Base-by-base conservation (phyloP, 2,797 vertebrate genomes). In the Xiphorhynchus erythropygius region DNA sequence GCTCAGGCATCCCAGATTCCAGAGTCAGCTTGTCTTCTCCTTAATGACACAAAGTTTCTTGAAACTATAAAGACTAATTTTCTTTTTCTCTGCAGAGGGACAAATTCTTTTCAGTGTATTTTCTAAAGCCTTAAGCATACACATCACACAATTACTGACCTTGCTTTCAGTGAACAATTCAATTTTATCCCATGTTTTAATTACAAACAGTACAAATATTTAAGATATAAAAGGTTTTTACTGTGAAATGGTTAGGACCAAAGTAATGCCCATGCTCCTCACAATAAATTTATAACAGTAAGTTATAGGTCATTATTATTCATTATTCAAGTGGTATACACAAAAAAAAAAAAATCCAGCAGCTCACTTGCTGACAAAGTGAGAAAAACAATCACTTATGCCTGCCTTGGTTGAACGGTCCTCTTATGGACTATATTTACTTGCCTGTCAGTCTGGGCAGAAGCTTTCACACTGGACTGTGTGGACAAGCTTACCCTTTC, bases 131-230 rank as follows among this genome's bases (percentile, higher is more conserved):
- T 65, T 88, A 74, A 96, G 70, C 42, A 73, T 47, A 69, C 32
- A 59, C 37, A 50, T 67, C 27, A 5, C 46, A 83, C 28, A 93
- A 82, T 79, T 90, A 73, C 59, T 73, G 80, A 91, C 55, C 74
- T 68, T 47, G 69, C 24, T 93, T 93, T 86, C 56, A 90, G 47
- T 21, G 22, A 90, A 55, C 53, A 35, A 79, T 88, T 84, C 80
- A 12, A 46, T 76, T 91, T 69, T 73, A 90, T 69, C 55, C 80
- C 71, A 15, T 69, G 62, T 69, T 91, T 96, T 93, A 96, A 91
- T 82, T 90, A 44, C 35, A 90, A 91, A 90, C 85, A 94, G 74
- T 79, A 82, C 16, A 95, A 78, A 94, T 63, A 91, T 63, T 84
- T 91, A 90, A 65, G 80, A 73, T 93, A 84, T 5, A 5, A 91